phyloP scores from a whole-genome alignment of 2,113 vertebrate genomes.

The Aptenodytes patagonicus region DNA sequence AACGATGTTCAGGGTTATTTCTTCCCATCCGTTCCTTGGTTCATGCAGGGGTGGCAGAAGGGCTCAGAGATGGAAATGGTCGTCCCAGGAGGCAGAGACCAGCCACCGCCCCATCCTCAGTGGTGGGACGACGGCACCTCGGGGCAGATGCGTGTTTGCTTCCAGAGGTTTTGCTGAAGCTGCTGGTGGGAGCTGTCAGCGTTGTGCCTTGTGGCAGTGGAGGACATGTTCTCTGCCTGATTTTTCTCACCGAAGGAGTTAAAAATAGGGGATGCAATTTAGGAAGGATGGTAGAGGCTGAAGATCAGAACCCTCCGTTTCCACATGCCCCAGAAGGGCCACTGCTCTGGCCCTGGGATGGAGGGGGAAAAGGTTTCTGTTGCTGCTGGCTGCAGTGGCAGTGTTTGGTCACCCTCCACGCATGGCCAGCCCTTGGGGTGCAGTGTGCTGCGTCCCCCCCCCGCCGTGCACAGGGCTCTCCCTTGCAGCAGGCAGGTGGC shows the following conservation, averaged over 20 bases:
- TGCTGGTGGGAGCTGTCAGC: neutral
- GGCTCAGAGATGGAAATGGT: neutral
- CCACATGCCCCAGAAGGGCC: neutral
- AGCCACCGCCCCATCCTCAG: neutral
- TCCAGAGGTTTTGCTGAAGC: neutral
- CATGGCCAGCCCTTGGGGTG: neutral
- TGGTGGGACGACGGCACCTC: rapidly evolving
- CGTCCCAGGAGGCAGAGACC: neutral
- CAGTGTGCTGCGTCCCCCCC: neutral
- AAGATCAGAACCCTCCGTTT: neutral
- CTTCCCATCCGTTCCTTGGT: neutral
- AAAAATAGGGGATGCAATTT: neutral
- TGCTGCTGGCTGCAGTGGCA: neutral
- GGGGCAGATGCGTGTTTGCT: neutral
- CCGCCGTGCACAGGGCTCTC: neutral
- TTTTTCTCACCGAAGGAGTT: neutral
- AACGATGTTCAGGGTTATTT: rapidly evolving
- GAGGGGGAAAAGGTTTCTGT: neutral
- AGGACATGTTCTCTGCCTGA: neutral
- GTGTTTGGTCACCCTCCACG: neutral
- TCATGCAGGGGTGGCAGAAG: neutral
- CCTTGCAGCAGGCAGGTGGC: neutral
- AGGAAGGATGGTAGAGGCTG: neutral
- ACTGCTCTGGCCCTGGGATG: neutral
- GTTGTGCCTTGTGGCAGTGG: neutral